A percentile compares a stretch with the other conserved stretches of the same genome.
Conservation (phyloP, 2,113 vertebrate genomes). For the Melierax canorus region DNA sequence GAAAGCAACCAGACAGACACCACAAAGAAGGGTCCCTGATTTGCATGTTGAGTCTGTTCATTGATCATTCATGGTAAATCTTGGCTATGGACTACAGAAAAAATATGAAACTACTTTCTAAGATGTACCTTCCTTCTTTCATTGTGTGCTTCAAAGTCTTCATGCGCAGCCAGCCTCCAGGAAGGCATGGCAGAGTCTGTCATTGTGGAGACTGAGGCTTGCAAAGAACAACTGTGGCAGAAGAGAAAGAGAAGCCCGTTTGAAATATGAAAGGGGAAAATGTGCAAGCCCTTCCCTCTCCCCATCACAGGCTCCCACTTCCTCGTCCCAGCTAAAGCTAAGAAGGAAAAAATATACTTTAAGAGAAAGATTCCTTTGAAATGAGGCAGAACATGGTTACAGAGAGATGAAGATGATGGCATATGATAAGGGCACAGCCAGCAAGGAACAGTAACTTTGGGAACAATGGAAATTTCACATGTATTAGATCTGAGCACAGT, state of each 20-base stretch:
- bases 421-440: background rate
- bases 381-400: background rate
- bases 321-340: background rate
- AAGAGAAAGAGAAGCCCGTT: background rate
- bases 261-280: background rate
- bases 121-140: background rate
- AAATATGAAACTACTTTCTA: background rate
- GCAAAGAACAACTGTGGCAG: background rate
- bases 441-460: background rate
- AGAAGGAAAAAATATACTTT: background rate
- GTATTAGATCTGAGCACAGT: background rate
- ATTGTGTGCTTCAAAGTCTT: background rate
- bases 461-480: background rate
- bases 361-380: background rate
- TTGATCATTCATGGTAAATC: background rate
- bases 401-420: background rate
- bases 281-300: background rate
- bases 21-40: background rate
- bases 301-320: background rate
- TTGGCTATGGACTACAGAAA: background rate
- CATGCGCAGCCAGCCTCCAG: accelerated
- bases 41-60: background rate
- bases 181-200: background rate
- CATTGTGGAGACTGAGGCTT: background rate
- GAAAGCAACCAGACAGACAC: background rate